These are phyloP conservation scores for Semnornis frantzii DNA, from an alignment of 2,113 vertebrate genomes.

Conservation along the genomic window DNA sequence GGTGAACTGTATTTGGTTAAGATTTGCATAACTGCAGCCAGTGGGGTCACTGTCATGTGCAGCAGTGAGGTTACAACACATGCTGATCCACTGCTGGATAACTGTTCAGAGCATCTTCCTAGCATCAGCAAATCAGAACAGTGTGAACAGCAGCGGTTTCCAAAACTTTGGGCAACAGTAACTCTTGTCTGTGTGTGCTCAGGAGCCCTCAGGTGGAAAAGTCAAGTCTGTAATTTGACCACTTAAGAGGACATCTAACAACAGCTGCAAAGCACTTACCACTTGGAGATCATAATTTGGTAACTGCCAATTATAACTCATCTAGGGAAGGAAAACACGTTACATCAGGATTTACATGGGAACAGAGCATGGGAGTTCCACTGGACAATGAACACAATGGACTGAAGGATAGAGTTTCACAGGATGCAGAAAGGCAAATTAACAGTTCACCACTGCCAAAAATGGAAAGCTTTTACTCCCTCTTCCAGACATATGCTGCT, in stretches of 20 bases:
- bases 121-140: background rate
- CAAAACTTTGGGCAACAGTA: background rate
- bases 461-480: constrained; percentile 40
- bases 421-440: background rate
- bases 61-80: background rate
- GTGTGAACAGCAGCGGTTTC: background rate
- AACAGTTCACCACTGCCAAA: constrained; percentile 45
- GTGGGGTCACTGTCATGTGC: background rate
- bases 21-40: background rate
- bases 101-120: background rate
- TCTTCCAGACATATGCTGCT: constrained; percentile 35
- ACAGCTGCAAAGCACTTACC: background rate
- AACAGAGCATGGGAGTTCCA: background rate
- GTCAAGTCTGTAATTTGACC: background rate
- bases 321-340: background rate
- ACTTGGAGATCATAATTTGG: background rate
- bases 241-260: background rate
- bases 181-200: fast-evolving
- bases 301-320: background rate
- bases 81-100: background rate
- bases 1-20: background rate
- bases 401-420: background rate
- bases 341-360: background rate
- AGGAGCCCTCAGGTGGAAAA: background rate
- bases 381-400: background rate